Evolutionary conservation across 2,113 vertebrate genomes (phyloP), one percentile per base, ranked within the genome.

Genomic region (Vanacampus margaritifer): DNA sequence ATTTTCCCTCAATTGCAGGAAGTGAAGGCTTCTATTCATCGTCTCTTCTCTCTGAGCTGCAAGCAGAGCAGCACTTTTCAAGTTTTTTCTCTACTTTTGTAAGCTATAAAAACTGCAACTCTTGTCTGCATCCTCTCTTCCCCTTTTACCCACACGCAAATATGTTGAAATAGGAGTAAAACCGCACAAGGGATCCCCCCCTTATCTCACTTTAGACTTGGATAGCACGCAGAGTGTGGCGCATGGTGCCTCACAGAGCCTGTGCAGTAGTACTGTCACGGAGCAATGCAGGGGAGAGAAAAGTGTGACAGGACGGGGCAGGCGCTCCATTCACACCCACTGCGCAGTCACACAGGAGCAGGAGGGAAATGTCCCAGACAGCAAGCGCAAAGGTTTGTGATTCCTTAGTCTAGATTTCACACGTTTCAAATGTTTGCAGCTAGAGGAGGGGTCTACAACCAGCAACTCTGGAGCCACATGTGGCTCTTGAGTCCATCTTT

Each of bases 221-320:
- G 80, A 87, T 78, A 73, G 74, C 63, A 73, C 77, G 81, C 83
- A 87, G 75, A 72, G 69, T 59, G 16, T 68, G 83, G 65, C 23
- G 68, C 77, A 75, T 67, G 54, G 45, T 80, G 85, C 69, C 84
- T 82, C 76, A 85, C 79, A 89, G 88, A 88, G 77, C 78, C 65
- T 74, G 76, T 81, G 88, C 85, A 80, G 85, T 81, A 77, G 74
- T 84, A 76, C 82, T 84, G 86, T 87, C 86, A 87, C 79, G 71
- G 81, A 87, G 83, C 80, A 78, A 75, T 87, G 85, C 85, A 81
- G 83, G 65, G 68, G 72, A 72, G 79, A 80, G 80, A 76, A 74
- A 68, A 68, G 69, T 63, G 77, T 82, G 84, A 80, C 74, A 72
- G 76, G 62, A 75, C 1, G 53, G 68, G 53, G 65, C n/a, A 62